A percentile compares a stretch with the other conserved stretches of the same genome.
phyloP scores from a whole-genome alignment of 2,888 invertebrate species.

The Proisotoma minuta region DNA sequence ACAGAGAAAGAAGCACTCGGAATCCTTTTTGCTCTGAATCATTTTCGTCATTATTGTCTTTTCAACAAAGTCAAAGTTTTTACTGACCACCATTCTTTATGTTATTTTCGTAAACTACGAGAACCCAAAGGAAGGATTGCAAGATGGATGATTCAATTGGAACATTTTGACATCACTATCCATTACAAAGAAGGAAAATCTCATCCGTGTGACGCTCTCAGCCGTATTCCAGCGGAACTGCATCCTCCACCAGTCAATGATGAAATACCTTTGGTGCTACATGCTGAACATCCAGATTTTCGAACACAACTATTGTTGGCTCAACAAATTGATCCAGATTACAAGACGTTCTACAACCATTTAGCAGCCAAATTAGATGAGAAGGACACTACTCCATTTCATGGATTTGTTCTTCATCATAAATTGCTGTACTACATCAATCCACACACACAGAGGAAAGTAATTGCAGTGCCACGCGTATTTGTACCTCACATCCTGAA shows the following conservation, averaged over 20 bases:
- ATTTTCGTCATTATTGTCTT: background rate
- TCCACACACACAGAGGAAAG: background rate
- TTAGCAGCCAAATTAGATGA: background rate
- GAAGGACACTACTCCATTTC: background rate
- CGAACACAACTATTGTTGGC: background rate
- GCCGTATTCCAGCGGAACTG: background rate
- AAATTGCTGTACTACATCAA: background rate
- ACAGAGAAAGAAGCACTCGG: background rate
- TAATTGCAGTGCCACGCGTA: background rate
- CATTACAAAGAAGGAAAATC: background rate
- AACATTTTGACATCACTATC: background rate
- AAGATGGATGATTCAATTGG: background rate
- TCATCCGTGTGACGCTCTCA: background rate
- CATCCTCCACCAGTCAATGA: background rate
- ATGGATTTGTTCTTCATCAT: background rate
- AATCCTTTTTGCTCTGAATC: background rate
- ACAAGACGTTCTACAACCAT: background rate
- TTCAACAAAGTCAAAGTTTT: background rate
- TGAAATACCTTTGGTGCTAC: background rate
- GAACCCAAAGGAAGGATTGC: background rate
- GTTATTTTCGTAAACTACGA: background rate
- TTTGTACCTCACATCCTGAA: background rate
- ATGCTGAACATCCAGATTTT: background rate
- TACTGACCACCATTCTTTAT: background rate
- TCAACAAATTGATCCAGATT: background rate